Percentiles rank a stretch among this genome's conserved stretches.
Evolutionary conservation across 2,888 invertebrate species (phyloP).

Genomic region (Eudemis profundana): DNA sequence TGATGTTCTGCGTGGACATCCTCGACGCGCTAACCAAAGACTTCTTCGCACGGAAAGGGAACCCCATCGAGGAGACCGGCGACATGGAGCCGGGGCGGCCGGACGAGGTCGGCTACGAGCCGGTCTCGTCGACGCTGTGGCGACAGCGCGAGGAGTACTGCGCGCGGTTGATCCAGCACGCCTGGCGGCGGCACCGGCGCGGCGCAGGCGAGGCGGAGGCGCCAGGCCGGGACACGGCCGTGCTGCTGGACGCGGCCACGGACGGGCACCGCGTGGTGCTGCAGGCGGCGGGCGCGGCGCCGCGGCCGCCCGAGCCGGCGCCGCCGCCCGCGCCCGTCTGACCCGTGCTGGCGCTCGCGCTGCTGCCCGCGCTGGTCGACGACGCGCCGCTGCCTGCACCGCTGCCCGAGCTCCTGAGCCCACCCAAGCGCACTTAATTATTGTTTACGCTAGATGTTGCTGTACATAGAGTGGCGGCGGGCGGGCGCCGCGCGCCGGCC

Average conservation of each 20-base stretch:
- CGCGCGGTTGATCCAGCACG: conserved; percentile 97
- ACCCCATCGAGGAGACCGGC: conserved; percentile 96
- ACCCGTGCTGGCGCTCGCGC: conserved; percentile 83
- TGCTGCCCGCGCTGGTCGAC: conserved; percentile 81
- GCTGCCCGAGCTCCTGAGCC: conserved; percentile 83
- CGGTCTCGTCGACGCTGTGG: conserved; percentile 97
- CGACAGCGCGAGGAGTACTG: conserved; percentile 98
- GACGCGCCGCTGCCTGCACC: conserved; percentile 81
- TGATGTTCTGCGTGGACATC: conserved; percentile 99
- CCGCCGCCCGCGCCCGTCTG: conserved; percentile 89
- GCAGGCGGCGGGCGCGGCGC: conserved; percentile 93
- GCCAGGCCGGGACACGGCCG: conserved; percentile 86
- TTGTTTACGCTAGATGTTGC: conserved; percentile 76
- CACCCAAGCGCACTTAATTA: conserved; percentile 80
- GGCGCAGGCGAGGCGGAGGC: conserved; percentile 74
- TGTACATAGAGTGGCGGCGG: conserved; percentile 63
- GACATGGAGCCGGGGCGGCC: conserved; percentile 95
- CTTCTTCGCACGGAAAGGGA: conserved; percentile 98
- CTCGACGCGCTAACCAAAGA: conserved; percentile 99
- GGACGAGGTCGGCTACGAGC: conserved; percentile 96
- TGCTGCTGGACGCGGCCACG: conserved; percentile 87
- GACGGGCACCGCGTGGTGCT: conserved; percentile 91
- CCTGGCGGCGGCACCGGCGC: conserved; percentile 95
- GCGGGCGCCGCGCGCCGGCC: conserved; percentile 65
- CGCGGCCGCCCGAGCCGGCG: conserved; percentile 94